These are phyloP conservation scores for Mylabris phalerata DNA, from an alignment of 1,140 invertebrate genomes.

Conservation along the genomic window DNA sequence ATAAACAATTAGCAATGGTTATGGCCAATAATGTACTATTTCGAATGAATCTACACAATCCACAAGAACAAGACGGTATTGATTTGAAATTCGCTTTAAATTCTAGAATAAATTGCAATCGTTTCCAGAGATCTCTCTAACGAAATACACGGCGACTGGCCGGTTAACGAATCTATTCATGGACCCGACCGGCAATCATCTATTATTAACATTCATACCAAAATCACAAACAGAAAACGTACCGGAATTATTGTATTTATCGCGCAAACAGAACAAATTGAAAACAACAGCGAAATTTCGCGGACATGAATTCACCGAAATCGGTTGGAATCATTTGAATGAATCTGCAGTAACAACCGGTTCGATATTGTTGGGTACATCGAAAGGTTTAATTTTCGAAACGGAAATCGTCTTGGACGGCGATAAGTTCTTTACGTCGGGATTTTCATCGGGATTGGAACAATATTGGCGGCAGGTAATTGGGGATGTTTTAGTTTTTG, in stretches of 20 bases:
- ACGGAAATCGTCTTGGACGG: constrained; percentile 75
- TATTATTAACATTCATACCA: constrained; percentile 67
- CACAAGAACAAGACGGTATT: constrained; percentile 69
- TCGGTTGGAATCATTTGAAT: constrained; percentile 82
- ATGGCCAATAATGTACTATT: constrained; percentile 78
- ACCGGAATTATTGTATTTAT: constrained; percentile 74
- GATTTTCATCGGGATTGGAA: constrained; percentile 59
- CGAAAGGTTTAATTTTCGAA: constrained; percentile 86
- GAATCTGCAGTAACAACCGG: constrained; percentile 64
- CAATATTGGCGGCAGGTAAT: constrained; percentile 83
- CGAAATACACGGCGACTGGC: constrained; percentile 54
- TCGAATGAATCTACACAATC: constrained; percentile 73
- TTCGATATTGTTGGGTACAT: constrained; percentile 77
- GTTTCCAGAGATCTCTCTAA: constrained; percentile 50
- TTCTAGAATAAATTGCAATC: background rate
- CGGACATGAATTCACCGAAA: constrained; percentile 81
- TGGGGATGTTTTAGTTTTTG: constrained; percentile 19
- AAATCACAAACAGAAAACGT: constrained; percentile 54
- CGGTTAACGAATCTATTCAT: constrained; percentile 69
- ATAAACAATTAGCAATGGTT: constrained; percentile 74
- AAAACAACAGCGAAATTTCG: constrained; percentile 52
- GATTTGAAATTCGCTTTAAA: background rate
- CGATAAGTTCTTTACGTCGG: constrained; percentile 65
- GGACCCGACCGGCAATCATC: constrained; percentile 80
- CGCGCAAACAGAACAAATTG: constrained; percentile 47